Evolutionary conservation across 2,888 invertebrate genomes (phyloP).

Genomic region (Drosophila borborema): DNA sequence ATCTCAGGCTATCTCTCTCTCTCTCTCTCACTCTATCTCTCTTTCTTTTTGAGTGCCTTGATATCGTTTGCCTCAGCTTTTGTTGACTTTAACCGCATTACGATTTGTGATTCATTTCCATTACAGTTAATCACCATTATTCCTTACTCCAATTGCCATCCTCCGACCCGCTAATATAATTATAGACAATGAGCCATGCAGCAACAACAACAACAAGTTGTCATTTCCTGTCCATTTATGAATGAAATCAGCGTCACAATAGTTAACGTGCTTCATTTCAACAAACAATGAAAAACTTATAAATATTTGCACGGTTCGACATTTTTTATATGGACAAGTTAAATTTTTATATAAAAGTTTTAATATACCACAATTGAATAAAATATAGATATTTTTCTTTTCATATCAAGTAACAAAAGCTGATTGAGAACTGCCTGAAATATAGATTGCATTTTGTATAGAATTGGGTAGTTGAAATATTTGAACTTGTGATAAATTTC

Average conservation of each 20-base stretch:
- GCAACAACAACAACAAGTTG: slow-evolving; percentile 21
- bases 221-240: slow-evolving; percentile 68
- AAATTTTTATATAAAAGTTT: neutral
- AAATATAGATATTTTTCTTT: neutral
- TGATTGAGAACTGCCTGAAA: neutral
- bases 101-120: slow-evolving; percentile 70
- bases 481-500: neutral
- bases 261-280: slow-evolving; percentile 53
- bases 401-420: neutral
- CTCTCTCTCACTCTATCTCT: neutral
- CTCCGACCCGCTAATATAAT: slow-evolving; percentile 50
- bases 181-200: slow-evolving; percentile 70
- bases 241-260: slow-evolving; percentile 42
- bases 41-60: neutral
- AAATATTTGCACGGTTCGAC: neutral
- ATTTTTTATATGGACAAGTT: neutral
- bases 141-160: slow-evolving; percentile 43
- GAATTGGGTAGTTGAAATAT: neutral
- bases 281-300: slow-evolving; percentile 45
- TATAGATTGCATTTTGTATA: neutral
- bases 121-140: slow-evolving; percentile 65
- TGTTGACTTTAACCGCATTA: slow-evolving; percentile 55
- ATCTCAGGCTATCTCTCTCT: neutral
- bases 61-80: neutral
- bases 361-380: neutral